phyloP scores from a whole-genome alignment of 1,140 invertebrate species.

The Ylistrum balloti region DNA sequence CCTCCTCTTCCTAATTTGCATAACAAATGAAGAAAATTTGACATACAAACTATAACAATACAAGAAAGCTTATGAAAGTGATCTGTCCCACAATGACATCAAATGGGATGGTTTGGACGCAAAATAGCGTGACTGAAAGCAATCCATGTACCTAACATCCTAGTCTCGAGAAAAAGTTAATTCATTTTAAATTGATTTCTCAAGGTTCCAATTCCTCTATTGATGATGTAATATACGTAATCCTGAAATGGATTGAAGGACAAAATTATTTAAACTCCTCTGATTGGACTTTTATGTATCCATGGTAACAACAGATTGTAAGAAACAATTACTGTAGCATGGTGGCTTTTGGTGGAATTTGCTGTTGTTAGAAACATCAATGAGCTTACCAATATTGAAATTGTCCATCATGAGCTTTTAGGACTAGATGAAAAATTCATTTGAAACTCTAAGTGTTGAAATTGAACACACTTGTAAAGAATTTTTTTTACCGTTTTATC shows the following conservation, averaged over 20 bases:
- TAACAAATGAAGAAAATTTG: too few species aligned
- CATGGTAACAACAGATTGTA: not conserved
- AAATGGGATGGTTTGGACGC: not conserved
- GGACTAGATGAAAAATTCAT: too few species aligned
- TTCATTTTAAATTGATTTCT: conserved; percentile 6
- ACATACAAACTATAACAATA: too few species aligned
- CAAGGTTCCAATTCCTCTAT: not conserved
- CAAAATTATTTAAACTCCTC: not conserved
- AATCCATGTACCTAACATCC: not conserved
- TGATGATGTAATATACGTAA: not conserved
- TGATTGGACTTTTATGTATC: not conserved
- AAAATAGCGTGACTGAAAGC: not conserved
- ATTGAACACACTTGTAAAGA: too few species aligned
- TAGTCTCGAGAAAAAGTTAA: not conserved
- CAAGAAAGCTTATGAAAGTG: too few species aligned
- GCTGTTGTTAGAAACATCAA: not conserved
- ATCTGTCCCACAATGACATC: not conserved
- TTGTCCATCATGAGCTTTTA: too few species aligned
- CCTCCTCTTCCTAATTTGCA: too few species aligned
- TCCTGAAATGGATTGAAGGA: not conserved
- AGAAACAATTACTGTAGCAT: not conserved
- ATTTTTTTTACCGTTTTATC: too few species aligned
- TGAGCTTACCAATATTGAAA: too few species aligned
- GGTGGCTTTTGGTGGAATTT: not conserved
- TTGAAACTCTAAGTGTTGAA: too few species aligned